phyloP scores from a whole-genome alignment of 37 sponge, comb jelly and placozoan genomes.

The Eunapius fragilis region DNA sequence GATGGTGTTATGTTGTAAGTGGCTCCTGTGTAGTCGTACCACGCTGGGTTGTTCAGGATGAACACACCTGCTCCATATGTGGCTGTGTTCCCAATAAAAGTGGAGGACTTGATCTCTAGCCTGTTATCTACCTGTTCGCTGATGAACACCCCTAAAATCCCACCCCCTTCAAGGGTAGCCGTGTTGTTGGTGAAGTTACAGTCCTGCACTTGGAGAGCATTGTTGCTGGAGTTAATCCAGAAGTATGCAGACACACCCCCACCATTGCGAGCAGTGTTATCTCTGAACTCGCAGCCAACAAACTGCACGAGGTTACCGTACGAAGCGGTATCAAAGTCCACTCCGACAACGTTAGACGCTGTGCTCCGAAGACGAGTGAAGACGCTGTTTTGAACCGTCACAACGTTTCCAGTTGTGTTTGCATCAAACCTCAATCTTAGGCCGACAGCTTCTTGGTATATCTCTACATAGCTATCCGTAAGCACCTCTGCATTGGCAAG shows the following conservation, averaged over 20 bases:
- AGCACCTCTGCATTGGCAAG: not conserved
- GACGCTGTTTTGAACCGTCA: not conserved
- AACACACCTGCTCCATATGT: slow-evolving; percentile 47
- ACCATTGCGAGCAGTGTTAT: slow-evolving; percentile 67
- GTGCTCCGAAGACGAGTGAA: slow-evolving; percentile 6
- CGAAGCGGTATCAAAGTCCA: slow-evolving; percentile 15
- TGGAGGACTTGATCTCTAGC: slow-evolving; percentile 4
- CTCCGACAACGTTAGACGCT: slow-evolving; percentile 5
- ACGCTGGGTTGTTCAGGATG: slow-evolving; percentile 56
- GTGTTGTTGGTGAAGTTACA: slow-evolving; percentile 55
- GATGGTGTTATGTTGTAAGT: slow-evolving; percentile 9
- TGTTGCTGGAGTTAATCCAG: slow-evolving; percentile 11
- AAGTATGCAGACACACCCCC: slow-evolving; percentile 74
- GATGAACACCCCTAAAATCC: slow-evolving; percentile 57
- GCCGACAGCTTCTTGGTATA: not conserved
- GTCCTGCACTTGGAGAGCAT: slow-evolving; percentile 25
- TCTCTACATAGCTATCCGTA: slow-evolving; percentile 11
- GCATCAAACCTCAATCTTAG: slow-evolving; percentile 6
- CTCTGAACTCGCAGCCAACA: slow-evolving; percentile 27
- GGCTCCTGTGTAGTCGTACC: not conserved
- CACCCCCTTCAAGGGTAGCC: slow-evolving; percentile 81
- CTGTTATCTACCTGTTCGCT: not conserved
- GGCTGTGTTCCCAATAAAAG: slow-evolving; percentile 49
- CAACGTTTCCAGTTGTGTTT: slow-evolving; percentile 3
- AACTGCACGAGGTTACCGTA: slow-evolving; percentile 36